phyloP scores from a whole-genome alignment of 2,797 vertebrate genomes.

The Hypotaenidia philippensis region DNA sequence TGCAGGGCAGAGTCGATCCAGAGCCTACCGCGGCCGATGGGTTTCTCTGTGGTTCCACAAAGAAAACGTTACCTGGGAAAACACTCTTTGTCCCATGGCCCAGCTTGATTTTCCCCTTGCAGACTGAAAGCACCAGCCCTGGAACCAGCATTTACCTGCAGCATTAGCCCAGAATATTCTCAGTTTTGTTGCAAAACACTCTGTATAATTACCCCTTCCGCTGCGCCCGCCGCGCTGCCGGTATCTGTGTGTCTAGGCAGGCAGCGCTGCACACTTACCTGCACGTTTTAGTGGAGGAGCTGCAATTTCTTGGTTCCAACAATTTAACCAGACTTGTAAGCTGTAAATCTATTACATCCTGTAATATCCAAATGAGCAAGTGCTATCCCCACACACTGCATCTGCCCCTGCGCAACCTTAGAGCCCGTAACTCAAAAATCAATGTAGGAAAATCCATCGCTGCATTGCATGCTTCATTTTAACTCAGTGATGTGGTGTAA shows the following conservation, averaged over 20 bases:
- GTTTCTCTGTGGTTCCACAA: not conserved
- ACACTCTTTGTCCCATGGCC: not conserved
- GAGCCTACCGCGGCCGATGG: accelerated
- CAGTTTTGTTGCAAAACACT: not conserved
- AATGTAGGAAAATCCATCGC: not conserved
- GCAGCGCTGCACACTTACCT: not conserved
- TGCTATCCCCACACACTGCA: not conserved
- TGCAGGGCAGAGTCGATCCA: too few species aligned
- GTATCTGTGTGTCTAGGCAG: not conserved
- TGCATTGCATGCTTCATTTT: not conserved
- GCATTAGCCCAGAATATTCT: not conserved
- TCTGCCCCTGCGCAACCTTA: not conserved
- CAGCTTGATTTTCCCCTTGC: not conserved
- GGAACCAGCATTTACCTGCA: not conserved
- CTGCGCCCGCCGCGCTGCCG: not conserved
- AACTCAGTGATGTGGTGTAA: not conserved
- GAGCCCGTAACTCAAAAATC: not conserved
- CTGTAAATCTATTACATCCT: not conserved
- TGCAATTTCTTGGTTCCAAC: not conserved
- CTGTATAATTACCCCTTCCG: not conserved
- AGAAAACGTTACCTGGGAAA: not conserved
- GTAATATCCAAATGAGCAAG: not conserved
- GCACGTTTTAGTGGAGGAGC: not conserved
- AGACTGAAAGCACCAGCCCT: not conserved
- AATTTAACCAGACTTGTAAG: not conserved